Percentiles rank a stretch among this genome's conserved stretches.
phyloP scores from a whole-genome alignment of 2,797 vertebrate genomes.

The Gymnothorax reevesii region DNA sequence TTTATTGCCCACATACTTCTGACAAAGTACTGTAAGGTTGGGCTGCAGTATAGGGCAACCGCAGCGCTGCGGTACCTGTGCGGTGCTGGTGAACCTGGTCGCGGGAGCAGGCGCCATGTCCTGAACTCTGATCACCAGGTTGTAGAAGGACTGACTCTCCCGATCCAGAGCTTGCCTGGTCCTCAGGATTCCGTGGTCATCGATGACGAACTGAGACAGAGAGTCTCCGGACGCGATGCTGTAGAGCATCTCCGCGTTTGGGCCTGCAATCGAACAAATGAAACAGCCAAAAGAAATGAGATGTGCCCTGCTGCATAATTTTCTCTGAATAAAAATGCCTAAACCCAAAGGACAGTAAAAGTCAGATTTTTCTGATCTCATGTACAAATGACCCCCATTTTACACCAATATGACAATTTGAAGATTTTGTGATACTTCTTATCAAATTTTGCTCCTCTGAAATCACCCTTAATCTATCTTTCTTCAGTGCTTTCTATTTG shows the following conservation, averaged over 20 bases:
- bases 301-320: background rate
- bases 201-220: constrained; percentile 79
- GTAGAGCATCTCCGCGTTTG: constrained; percentile 84
- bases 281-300: too few relatives aligned
- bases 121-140: constrained; percentile 84
- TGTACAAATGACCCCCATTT: background rate
- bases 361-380: background rate
- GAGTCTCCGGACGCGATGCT: constrained; percentile 88
- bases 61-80: constrained; percentile 38
- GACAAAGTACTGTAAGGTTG: too few relatives aligned
- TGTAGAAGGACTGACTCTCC: constrained; percentile 95
- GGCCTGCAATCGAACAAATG: constrained; percentile 67
- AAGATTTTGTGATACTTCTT: too few relatives aligned
- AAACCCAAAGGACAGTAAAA: background rate
- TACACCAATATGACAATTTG: background rate
- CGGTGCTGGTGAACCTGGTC: constrained; percentile 85
- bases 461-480: too few relatives aligned
- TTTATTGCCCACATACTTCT: too few relatives aligned
- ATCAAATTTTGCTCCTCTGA: too few relatives aligned
- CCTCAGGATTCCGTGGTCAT: constrained; percentile 74
- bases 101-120: constrained; percentile 77
- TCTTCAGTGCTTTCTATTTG: too few relatives aligned
- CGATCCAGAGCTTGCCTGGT: constrained; percentile 80
- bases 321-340: background rate
- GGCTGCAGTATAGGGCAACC: background rate